Base-by-base conservation (phyloP, 2,797 vertebrate genomes). In the Myiotriccus ornatus region DNA sequence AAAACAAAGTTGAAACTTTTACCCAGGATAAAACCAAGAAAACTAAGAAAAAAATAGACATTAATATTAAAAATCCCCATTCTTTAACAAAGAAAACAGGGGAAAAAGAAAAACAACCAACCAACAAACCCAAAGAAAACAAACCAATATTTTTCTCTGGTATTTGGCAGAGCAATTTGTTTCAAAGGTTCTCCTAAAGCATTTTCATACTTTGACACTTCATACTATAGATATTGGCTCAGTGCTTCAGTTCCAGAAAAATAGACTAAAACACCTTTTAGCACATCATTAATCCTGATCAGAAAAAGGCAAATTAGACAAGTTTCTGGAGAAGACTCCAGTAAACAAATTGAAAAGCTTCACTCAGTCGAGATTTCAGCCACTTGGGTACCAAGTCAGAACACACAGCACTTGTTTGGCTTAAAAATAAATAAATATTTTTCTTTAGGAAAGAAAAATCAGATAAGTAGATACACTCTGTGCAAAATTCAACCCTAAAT, bases 231-330 rank as follows among this genome's bases (percentile, higher is more conserved):
- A 76, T 84, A 69, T 10, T 75, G 67, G 89, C 90, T 93, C 55
- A 34, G 52, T 46, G 23, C 41, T 93, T 94, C 12, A 1, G 27
- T 30, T 82, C 24, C 56, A 94, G 63, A 85, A 63, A 74, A 83
- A 65, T 0, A 82, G 87, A 88, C 46, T 43, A 53, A 56, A 88
- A 73, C 44, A 94, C 88, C 80, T 86, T 94, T 92, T 90, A 91
- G 57, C 70, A 94, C 94, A 88, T 87, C 85, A 84, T 96, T 87
- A 96, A 94, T 94, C 83, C 83, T 64, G 62, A 91, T 88, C 79
- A 92, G 70, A 91, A 81, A 91, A 78, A 41, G 70, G 88, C 76
- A 83, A 94, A 74, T 93, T 82, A 65, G 77, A 79, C 59, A 57
- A 89, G 87, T 67, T 91, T 12, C 37, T 89, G 83, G 67, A 49